These are phyloP conservation scores for Sepiola atlantica DNA, from an alignment of 2,888 invertebrate genomes.

Conservation along the genomic window DNA sequence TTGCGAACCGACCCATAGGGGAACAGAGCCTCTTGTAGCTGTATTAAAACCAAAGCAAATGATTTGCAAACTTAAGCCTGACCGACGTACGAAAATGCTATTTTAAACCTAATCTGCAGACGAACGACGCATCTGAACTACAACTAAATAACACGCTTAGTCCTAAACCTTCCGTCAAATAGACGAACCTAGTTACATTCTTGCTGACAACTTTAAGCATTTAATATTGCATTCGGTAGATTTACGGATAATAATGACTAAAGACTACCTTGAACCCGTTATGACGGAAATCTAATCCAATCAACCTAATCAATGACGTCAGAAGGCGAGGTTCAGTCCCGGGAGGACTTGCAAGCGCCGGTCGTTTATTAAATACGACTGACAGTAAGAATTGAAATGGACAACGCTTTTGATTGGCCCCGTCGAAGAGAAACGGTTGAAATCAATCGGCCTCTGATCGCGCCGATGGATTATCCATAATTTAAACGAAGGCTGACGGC, in stretches of 20 bases:
- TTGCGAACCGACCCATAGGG: too few relatives aligned
- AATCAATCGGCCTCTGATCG: constrained; percentile 32
- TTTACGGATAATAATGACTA: background rate
- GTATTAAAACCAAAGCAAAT: too few relatives aligned
- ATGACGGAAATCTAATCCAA: background rate
- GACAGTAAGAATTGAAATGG: constrained; percentile 21
- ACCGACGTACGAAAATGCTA: too few relatives aligned
- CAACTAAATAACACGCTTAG: background rate
- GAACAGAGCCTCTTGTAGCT: too few relatives aligned
- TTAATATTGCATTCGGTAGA: background rate
- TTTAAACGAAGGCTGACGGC: constrained; percentile 8
- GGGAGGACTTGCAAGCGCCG: background rate
- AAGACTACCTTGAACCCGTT: constrained; percentile 32
- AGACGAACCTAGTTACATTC: background rate
- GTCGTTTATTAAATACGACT: background rate
- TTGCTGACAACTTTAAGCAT: background rate
- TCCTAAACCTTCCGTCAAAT: background rate
- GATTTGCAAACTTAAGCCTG: too few relatives aligned
- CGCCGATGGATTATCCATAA: constrained; percentile 20
- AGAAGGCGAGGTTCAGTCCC: background rate
- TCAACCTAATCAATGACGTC: background rate
- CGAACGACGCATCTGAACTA: too few relatives aligned
- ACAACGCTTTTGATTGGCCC: constrained; percentile 23
- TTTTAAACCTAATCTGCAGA: too few relatives aligned
- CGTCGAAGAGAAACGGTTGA: background rate